Evolutionary conservation across 1,140 invertebrate genomes (phyloP), one percentile per base, ranked within the genome.

Genomic region (Tetragnatha versicolor): DNA sequence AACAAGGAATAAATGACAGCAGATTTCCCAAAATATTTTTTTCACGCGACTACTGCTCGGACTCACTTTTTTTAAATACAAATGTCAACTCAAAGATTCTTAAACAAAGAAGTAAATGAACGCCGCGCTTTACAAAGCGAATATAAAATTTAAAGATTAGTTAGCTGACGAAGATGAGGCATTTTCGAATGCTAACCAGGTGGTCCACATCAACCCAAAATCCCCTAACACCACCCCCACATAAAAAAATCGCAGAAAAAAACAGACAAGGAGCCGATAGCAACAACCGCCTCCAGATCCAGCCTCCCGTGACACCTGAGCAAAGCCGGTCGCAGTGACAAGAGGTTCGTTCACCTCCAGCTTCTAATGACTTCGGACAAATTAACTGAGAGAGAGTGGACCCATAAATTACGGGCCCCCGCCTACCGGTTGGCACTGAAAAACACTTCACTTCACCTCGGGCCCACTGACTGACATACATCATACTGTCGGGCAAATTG

Each of bases 341-440:
- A 17, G 55, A 9, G 55, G 55, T 58, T 58, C 55, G 29, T 58
- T 58, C 17, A 27, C 55, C 51, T 12, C 22, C 51, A 27, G 29
- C 14, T 17, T 27, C 35, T 58, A 58, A 58, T 58, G 55, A 58
- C 55, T 58, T 33, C 31, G 55, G 29, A 58, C 55, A 58, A 58
- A 58, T 58, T 58, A 58, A 58, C 55, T 33, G 55, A 27, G 35
- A 33, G 22, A 58, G 27, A 58, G 29, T 3, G 55, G 35, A 31
- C 55, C 55, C 55, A 58, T 58, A 58, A 58, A 58, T 58, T 58
- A 58, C 55, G 25, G 4, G 10, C 10, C 27, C 17, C 1, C 17
- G 45, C 22, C 45, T n/a, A 20, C 17, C 7, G 17, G 45, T 6
- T 6, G 1, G 10, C 17, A 2, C 17, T 20, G 45, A 47, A 47